These are phyloP conservation scores for Gymnopithys bicolor DNA, from an alignment of 2,797 vertebrate genomes.

Conservation along the genomic window DNA sequence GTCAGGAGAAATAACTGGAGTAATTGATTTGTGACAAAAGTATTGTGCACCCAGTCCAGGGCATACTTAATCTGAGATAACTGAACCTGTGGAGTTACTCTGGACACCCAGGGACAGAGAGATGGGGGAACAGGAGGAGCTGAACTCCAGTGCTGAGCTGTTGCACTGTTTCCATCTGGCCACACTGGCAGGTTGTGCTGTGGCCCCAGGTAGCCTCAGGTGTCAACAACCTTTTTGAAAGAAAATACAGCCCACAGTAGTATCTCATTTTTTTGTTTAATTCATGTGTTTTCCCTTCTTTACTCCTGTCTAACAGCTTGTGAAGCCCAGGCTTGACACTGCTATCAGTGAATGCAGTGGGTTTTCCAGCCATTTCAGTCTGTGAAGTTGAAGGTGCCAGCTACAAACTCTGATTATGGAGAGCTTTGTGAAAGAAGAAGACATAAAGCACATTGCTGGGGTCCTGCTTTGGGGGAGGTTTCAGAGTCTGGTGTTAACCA, in stretches of 20 bases:
- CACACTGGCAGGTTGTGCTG: not conserved
- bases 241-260: not conserved
- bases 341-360: not conserved
- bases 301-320: not conserved
- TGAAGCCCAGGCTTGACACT: not conserved
- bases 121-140: rapidly evolving
- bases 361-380: not conserved
- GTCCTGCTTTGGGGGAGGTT: not conserved
- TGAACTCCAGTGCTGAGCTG: not conserved
- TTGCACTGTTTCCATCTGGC: not conserved
- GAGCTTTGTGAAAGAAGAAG: not conserved
- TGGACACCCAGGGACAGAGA: not conserved
- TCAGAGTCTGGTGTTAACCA: not conserved
- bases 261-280: not conserved
- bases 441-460: rapidly evolving
- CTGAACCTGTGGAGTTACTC: not conserved
- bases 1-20: not conserved
- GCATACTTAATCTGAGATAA: not conserved
- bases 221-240: not conserved
- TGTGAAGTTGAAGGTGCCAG: not conserved
- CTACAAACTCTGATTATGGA: not conserved
- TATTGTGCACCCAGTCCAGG: not conserved
- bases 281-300: not conserved
- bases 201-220: not conserved
- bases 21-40: not conserved